Conservation (phyloP, 2,888 invertebrate species). For the Himalopsyche tibetana region DNA sequence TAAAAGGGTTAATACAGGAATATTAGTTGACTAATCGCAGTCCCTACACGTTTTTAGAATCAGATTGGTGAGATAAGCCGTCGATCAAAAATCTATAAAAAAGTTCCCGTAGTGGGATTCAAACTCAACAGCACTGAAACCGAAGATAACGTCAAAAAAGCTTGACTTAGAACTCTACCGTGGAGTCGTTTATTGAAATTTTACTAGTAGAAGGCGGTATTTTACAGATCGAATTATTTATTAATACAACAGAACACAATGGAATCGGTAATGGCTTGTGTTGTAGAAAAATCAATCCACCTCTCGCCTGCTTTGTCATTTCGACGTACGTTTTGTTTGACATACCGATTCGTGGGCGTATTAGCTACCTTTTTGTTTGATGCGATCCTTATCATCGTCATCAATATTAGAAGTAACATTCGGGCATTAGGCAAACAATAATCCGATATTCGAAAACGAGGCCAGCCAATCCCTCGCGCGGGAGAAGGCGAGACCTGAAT, state of each 20-base stretch:
- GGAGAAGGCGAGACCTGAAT: constrained; percentile 37
- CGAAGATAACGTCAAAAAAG: too few species aligned
- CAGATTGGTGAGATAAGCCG: too few species aligned
- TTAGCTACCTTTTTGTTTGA: constrained; percentile 19
- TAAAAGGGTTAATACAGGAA: too few species aligned
- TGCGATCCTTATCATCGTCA: constrained; percentile 20
- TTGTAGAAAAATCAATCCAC: constrained; percentile 9
- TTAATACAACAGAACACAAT: not conserved
- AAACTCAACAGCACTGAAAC: too few species aligned
- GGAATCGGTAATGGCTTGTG: not conserved
- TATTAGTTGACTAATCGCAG: too few species aligned
- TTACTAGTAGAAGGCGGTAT: too few species aligned
- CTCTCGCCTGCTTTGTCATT: constrained; percentile 11
- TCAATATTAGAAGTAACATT: constrained; percentile 27
- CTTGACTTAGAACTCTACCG: too few species aligned
- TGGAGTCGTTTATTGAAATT: too few species aligned
- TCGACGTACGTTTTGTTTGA: constrained; percentile 6
- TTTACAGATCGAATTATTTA: too few species aligned
- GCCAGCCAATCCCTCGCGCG: not conserved
- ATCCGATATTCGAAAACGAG: constrained; percentile 27
- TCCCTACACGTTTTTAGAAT: too few species aligned
- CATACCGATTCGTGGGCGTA: constrained; percentile 29
- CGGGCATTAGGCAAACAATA: constrained; percentile 21
- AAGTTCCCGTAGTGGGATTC: too few species aligned
- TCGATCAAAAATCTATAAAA: too few species aligned